Conservation (phyloP, 2,113 vertebrate genomes). For the Siphamia tubifer region DNA sequence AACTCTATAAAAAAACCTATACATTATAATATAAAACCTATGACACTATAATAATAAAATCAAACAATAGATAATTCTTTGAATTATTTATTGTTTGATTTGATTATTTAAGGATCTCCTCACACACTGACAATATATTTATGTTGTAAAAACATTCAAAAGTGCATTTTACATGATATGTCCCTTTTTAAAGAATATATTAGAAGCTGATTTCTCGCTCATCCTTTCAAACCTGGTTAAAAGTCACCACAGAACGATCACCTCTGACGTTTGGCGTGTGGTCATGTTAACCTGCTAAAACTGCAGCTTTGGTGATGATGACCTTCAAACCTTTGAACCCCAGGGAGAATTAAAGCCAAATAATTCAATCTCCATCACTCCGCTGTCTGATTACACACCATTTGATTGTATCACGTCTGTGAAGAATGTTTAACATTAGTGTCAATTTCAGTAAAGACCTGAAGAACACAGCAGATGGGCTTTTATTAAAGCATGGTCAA, state of each 20-base stretch:
- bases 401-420: constrained; percentile 8
- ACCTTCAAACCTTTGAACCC: constrained; percentile 27
- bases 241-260: neutral
- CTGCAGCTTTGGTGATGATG: neutral
- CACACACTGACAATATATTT: too few relatives aligned
- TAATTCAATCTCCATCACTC: constrained; percentile 22
- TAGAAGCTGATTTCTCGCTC: neutral
- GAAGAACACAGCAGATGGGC: constrained; percentile 25
- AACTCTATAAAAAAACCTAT: too few relatives aligned
- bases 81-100: too few relatives aligned
- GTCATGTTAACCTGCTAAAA: neutral
- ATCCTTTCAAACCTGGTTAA: constrained; percentile 6
- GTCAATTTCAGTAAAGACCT: constrained; percentile 29
- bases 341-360: constrained; percentile 15
- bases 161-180: too few relatives aligned
- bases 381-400: neutral
- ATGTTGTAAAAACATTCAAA: too few relatives aligned
- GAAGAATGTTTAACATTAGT: constrained; percentile 38
- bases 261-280: neutral
- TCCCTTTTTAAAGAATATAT: too few relatives aligned
- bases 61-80: too few relatives aligned
- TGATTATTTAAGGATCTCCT: too few relatives aligned
- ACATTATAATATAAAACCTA: too few relatives aligned
- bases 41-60: too few relatives aligned
- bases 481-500: neutral